Conservation (phyloP, 2,113 vertebrate species). For the Xenopus laevis region DNA sequence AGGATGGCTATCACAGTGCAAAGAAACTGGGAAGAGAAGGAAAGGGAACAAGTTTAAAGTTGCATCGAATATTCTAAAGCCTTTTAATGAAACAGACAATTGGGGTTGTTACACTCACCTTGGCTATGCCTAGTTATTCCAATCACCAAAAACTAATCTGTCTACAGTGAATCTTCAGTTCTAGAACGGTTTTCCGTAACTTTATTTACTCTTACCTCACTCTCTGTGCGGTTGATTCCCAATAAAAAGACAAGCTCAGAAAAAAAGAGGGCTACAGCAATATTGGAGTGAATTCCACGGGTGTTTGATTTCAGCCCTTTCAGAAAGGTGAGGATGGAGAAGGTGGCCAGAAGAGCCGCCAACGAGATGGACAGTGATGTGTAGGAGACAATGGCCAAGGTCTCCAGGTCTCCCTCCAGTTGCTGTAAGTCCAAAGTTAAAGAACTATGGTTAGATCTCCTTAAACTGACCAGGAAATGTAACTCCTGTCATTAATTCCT, state of each 20-base stretch:
- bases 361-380: constrained; percentile 82
- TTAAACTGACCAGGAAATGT: neutral
- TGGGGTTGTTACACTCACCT: too few relatives aligned
- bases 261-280: constrained; percentile 82
- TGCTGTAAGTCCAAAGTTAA: constrained; percentile 61
- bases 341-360: constrained; percentile 81
- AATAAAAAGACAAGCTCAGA: constrained; percentile 90
- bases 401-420: constrained; percentile 92
- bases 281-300: constrained; percentile 90
- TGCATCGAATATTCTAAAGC: too few relatives aligned
- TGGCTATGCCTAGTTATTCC: too few relatives aligned
- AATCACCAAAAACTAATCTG: too few relatives aligned
- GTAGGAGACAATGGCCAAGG: constrained; percentile 86
- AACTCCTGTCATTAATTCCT: too few relatives aligned
- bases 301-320: constrained; percentile 93
- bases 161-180: too few relatives aligned
- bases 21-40: constrained; percentile 71
- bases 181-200: too few relatives aligned
- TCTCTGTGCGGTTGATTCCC: constrained; percentile 90
- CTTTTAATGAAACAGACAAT: too few relatives aligned
- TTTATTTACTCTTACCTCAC: constrained; percentile 73
- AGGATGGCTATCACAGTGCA: constrained; percentile 94
- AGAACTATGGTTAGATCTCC: neutral
- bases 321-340: constrained; percentile 83
- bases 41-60: constrained; percentile 11